Conservation (phyloP, 2,113 vertebrate species). For the Sitta europaea region DNA sequence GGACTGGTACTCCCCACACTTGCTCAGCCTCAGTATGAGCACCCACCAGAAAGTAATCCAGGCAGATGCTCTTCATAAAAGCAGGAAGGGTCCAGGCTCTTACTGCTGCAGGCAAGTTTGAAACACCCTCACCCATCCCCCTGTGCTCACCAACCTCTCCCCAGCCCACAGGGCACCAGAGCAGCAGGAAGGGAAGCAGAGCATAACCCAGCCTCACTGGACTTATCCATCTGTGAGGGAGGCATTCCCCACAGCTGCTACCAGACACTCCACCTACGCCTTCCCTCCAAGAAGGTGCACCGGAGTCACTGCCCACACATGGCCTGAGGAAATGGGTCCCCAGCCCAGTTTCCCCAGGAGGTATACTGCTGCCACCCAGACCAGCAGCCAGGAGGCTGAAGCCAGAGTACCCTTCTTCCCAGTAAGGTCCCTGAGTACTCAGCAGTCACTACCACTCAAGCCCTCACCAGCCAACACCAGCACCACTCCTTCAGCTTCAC, state of each 20-base stretch:
- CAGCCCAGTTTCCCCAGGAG: not conserved
- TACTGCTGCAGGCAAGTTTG: not conserved
- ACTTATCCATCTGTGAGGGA: not conserved
- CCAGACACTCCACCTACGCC: not conserved
- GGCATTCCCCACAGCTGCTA: not conserved
- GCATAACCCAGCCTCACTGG: not conserved
- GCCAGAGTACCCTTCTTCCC: not conserved
- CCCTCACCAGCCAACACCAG: not conserved
- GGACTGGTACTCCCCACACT: not conserved
- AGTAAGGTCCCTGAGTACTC: not conserved
- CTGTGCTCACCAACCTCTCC: not conserved
- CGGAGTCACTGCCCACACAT: not conserved
- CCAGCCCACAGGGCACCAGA: not conserved
- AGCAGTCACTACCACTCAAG: not conserved
- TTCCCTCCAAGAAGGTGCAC: not conserved
- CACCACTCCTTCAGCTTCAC: not conserved
- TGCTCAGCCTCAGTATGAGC: not conserved
- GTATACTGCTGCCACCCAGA: not conserved
- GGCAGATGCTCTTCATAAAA: not conserved
- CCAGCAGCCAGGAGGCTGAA: not conserved
- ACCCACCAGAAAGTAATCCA: not conserved
- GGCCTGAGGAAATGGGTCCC: not conserved
- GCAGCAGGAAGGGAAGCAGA: not conserved
- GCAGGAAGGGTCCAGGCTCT: not conserved
- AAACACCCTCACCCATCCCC: not conserved